Conservation (phyloP, 2,797 vertebrate species). For the Premnoplex brunnescens region DNA sequence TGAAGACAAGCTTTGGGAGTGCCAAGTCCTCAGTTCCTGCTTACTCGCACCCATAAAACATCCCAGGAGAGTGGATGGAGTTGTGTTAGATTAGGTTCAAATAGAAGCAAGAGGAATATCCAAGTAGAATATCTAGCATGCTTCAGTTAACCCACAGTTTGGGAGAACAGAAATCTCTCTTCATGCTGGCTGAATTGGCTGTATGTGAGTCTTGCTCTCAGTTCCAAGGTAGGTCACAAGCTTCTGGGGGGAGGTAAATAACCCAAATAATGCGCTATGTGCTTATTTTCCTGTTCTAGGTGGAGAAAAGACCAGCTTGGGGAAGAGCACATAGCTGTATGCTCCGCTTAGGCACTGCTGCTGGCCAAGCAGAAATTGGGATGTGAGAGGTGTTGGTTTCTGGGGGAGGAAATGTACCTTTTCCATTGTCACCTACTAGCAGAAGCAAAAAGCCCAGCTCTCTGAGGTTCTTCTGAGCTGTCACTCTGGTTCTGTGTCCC, state of each 20-base stretch:
- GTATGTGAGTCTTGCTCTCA: neutral
- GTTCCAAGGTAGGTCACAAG: neutral
- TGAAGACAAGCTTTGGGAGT: neutral
- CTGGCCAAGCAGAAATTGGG: fast-evolving
- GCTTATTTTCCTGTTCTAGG: neutral
- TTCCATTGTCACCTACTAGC: neutral
- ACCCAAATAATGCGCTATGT: neutral
- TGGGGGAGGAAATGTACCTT: neutral
- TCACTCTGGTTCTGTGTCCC: neutral
- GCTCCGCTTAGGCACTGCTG: neutral
- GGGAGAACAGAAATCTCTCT: neutral
- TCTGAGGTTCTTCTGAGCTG: neutral
- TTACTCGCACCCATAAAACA: neutral
- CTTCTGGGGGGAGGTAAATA: neutral
- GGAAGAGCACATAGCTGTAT: neutral
- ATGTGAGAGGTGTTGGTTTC: neutral
- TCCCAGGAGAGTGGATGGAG: neutral
- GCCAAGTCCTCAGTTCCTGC: neutral
- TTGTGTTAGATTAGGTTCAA: neutral
- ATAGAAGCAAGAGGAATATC: neutral
- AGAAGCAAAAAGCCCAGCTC: neutral
- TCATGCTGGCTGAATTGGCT: neutral
- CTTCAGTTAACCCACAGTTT: neutral
- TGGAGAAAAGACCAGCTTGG: neutral
- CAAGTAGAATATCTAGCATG: neutral